phyloP scores from a whole-genome alignment of 2,888 invertebrate genomes.

The Agelastica alni region DNA sequence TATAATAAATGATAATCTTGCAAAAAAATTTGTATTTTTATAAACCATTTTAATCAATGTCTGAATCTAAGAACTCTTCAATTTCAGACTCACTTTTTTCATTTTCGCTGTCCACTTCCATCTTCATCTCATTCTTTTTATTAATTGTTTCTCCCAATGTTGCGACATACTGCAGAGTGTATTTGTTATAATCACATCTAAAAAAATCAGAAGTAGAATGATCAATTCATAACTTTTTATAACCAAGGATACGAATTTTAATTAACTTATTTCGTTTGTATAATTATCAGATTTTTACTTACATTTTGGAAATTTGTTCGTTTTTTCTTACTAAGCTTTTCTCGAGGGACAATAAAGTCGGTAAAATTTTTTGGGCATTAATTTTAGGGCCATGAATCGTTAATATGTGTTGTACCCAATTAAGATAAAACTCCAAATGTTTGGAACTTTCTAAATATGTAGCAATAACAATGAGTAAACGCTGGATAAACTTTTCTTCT shows the following conservation, averaged over 20 bases:
- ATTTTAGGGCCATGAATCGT: conserved; percentile 65
- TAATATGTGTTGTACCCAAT: conserved; percentile 76
- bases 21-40: no score
- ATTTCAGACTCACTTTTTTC: conserved; percentile 26
- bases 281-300: conserved; percentile 59
- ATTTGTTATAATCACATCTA: conserved; percentile 90
- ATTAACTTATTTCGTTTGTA: no score
- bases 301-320: conserved; percentile 84
- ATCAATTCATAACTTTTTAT: no score
- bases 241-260: no score
- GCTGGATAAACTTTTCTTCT: conserved; percentile 75
- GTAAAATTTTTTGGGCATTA: conserved; percentile 62
- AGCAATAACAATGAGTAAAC: conserved; percentile 72
- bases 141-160: conserved; percentile 57
- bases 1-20: no score
- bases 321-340: conserved; percentile 79
- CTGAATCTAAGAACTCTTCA: conserved; percentile 14
- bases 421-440: conserved; percentile 87
- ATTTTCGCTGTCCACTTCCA: conserved; percentile 35
- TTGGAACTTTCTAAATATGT: conserved; percentile 74
- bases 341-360: conserved; percentile 73
- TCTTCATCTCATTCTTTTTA: conserved; percentile 42
- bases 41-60: conserved; percentile 10
- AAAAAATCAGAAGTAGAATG: no score
- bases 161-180: conserved; percentile 72